Evolutionary conservation across 92 coral and sea anemone species (phyloP).

Genomic region (Palythoa grandis): DNA sequence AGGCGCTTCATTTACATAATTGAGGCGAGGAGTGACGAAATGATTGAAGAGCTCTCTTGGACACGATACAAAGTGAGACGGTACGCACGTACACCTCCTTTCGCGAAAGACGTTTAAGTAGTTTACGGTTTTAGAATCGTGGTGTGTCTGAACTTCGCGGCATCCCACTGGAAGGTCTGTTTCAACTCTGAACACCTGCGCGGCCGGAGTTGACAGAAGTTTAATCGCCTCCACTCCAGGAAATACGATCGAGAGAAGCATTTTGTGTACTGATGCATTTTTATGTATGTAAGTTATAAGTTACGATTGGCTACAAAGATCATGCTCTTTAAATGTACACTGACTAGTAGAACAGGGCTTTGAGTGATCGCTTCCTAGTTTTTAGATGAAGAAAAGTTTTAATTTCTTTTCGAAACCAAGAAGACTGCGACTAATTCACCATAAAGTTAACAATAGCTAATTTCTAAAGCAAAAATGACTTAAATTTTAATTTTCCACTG

Average conservation of each 20-base stretch:
- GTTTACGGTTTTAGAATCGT: conserved; percentile 1
- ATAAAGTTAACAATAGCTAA: too few relatives aligned
- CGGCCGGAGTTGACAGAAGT: not conserved
- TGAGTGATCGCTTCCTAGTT: too few relatives aligned
- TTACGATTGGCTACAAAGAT: too few relatives aligned
- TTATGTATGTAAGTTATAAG: too few relatives aligned
- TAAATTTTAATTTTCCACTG: too few relatives aligned
- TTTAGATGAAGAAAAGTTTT: too few relatives aligned
- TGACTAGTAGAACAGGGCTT: too few relatives aligned
- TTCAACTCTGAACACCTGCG: conserved; percentile 13
- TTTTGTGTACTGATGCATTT: too few relatives aligned
- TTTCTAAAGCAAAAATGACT: too few relatives aligned
- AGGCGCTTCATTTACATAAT: not conserved
- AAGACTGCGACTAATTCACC: too few relatives aligned
- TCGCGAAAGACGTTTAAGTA: not conserved
- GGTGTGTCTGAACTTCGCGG: conserved; percentile 3
- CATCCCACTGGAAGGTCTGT: not conserved
- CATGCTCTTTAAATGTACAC: too few relatives aligned
- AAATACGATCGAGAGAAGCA: not conserved
- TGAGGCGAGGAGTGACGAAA: not conserved
- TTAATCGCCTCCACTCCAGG: not conserved
- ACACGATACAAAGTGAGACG: not conserved
- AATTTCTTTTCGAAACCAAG: too few relatives aligned
- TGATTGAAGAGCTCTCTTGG: conserved; percentile 1
- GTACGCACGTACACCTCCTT: not conserved